phyloP scores from a whole-genome alignment of 2,888 invertebrate genomes.

The Antheraea assamensis region DNA sequence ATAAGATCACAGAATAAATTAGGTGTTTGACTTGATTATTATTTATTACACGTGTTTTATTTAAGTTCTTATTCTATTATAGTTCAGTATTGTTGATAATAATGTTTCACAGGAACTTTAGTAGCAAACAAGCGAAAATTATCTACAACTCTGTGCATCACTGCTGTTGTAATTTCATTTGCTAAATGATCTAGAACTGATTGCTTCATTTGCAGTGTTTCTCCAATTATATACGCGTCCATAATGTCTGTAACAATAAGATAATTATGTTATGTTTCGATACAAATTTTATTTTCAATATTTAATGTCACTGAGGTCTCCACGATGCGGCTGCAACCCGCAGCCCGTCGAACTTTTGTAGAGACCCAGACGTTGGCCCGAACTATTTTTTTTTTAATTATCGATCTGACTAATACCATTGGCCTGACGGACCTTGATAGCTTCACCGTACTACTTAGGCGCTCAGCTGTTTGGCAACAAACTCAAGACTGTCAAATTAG shows the following conservation, averaged over 20 bases:
- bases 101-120: constrained; percentile 63
- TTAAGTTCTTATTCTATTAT: neutral
- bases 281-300: neutral
- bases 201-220: constrained; percentile 47
- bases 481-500: too few species aligned
- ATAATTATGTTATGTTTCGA: neutral
- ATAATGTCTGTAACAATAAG: constrained; percentile 49
- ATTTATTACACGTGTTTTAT: neutral
- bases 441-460: too few species aligned
- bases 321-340: too few species aligned
- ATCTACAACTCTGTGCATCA: constrained; percentile 70
- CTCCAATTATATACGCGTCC: constrained; percentile 51
- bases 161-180: constrained; percentile 65
- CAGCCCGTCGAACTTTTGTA: too few species aligned
- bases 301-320: too few species aligned
- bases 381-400: too few species aligned
- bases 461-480: too few species aligned
- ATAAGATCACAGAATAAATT: neutral
- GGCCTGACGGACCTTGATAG: too few species aligned
- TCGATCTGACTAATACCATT: too few species aligned
- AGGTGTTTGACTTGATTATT: neutral
- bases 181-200: constrained; percentile 64
- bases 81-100: constrained; percentile 52
- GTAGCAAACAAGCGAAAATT: constrained; percentile 69
- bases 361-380: too few species aligned